phyloP scores from a whole-genome alignment of 2,888 invertebrate species.

The Bembecia ichneumoniformis region DNA sequence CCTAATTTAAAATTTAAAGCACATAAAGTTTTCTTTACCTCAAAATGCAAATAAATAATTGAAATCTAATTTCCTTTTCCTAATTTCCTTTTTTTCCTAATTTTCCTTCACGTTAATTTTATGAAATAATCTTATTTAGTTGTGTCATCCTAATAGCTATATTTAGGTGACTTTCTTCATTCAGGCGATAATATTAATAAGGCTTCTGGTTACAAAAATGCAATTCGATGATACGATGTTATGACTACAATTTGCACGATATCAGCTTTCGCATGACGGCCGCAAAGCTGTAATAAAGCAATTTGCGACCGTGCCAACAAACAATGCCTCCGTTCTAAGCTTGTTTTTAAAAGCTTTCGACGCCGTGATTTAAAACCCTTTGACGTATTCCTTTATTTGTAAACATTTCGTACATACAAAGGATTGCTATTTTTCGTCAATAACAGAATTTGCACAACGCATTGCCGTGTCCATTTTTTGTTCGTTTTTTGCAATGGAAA shows the following conservation, averaged over 20 bases:
- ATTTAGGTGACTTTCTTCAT: too few species aligned
- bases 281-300: slow-evolving; percentile 64
- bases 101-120: too few species aligned
- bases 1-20: too few species aligned
- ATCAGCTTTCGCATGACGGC: slow-evolving; percentile 56
- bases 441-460: slow-evolving; percentile 60
- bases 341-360: slow-evolving; percentile 69
- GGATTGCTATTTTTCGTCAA: slow-evolving; percentile 50
- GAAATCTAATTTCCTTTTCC: too few species aligned
- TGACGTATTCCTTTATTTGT: slow-evolving; percentile 65
- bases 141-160: too few species aligned
- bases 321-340: slow-evolving; percentile 65
- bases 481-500: slow-evolving; percentile 42
- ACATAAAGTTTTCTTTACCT: too few species aligned
- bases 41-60: too few species aligned
- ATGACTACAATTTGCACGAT: slow-evolving; percentile 63
- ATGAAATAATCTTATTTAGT: too few species aligned
- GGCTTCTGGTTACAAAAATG: slow-evolving; percentile 4
- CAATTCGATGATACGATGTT: slow-evolving; percentile 55
- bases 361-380: slow-evolving; percentile 71
- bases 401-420: slow-evolving; percentile 61
- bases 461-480: slow-evolving; percentile 56
- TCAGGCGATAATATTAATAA: too few species aligned
- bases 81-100: too few species aligned
- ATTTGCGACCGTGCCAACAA: slow-evolving; percentile 64